Percentiles rank a stretch among this genome's conserved stretches.
Conservation (phyloP, 64 coral and sea anemone species). For the Montipora sp. region DNA sequence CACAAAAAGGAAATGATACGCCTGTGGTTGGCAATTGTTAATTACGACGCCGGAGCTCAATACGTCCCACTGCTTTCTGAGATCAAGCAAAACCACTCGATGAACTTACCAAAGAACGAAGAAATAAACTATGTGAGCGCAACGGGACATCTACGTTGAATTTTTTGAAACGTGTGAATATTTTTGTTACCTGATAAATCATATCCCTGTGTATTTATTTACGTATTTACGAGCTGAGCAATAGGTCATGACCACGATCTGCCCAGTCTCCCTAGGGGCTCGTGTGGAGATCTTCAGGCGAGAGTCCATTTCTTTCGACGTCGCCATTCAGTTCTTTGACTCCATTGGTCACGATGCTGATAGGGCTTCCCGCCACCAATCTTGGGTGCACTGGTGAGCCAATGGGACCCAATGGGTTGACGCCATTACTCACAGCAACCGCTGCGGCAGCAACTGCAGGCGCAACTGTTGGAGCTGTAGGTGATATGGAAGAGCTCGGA, state of each 20-base stretch:
- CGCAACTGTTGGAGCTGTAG: slow-evolving; percentile 96
- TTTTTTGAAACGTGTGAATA: not conserved
- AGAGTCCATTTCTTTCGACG: slow-evolving; percentile 66
- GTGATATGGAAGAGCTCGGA: slow-evolving; percentile 95
- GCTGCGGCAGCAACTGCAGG: slow-evolving; percentile 96
- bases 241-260: not conserved
- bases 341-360: slow-evolving; percentile 80
- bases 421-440: slow-evolving; percentile 78
- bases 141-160: not conserved
- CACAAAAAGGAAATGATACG: not conserved
- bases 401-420: slow-evolving; percentile 71
- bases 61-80: not conserved
- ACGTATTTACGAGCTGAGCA: not conserved
- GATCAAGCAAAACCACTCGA: not conserved
- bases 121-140: not conserved
- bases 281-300: slow-evolving; percentile 56
- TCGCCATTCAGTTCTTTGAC: slow-evolving; percentile 88
- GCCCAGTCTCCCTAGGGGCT: slow-evolving; percentile 44
- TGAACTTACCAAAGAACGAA: not conserved
- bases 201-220: not conserved
- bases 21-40: not conserved
- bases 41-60: not conserved
- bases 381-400: slow-evolving; percentile 70
- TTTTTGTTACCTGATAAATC: slow-evolving; percentile 31
- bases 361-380: slow-evolving; percentile 51